phyloP scores from a whole-genome alignment of 2,113 vertebrate genomes.

The Plectropomus leopardus region DNA sequence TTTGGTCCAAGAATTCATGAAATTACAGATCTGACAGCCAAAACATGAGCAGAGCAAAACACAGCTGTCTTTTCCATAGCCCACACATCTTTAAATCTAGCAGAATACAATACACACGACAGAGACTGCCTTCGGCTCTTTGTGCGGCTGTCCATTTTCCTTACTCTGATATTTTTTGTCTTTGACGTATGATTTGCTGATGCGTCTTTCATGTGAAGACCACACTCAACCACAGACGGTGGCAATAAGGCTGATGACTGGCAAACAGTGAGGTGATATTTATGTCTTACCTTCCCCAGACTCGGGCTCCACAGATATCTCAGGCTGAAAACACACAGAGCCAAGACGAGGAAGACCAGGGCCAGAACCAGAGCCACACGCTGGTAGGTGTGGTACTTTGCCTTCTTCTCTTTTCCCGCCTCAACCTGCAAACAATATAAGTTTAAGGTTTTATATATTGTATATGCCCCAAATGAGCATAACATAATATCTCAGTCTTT shows the following conservation, averaged over 20 bases:
- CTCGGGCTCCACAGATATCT: slow-evolving; percentile 81
- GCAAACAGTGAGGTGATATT: slow-evolving; percentile 25
- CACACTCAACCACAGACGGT: slow-evolving; percentile 45
- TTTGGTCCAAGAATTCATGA: slow-evolving; percentile 51
- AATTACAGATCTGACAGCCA: slow-evolving; percentile 72
- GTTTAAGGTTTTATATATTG: slow-evolving; percentile 1
- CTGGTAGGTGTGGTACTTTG: slow-evolving; percentile 73
- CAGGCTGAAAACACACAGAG: slow-evolving; percentile 80
- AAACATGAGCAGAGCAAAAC: slow-evolving; percentile 57
- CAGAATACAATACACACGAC: slow-evolving; percentile 47
- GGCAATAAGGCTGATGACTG: slow-evolving; percentile 41
- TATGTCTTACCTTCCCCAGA: slow-evolving; percentile 80
- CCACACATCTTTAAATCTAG: slow-evolving; percentile 70
- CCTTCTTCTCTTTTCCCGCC: slow-evolving; percentile 76
- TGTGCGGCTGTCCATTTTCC: slow-evolving; percentile 58
- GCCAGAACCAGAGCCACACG: slow-evolving; percentile 75
- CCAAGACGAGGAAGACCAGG: slow-evolving; percentile 78
- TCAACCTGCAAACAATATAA: slow-evolving; percentile 75
- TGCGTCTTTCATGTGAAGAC: slow-evolving; percentile 64
- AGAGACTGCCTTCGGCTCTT: slow-evolving; percentile 48
- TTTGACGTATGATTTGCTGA: slow-evolving; percentile 66
- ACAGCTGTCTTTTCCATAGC: slow-evolving; percentile 58
- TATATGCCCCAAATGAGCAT: not conserved
- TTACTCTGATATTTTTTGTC: slow-evolving; percentile 27
- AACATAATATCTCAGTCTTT: not conserved